Base-by-base conservation (phyloP, 1,140 invertebrate species). In the Drosophila pectinifera region DNA sequence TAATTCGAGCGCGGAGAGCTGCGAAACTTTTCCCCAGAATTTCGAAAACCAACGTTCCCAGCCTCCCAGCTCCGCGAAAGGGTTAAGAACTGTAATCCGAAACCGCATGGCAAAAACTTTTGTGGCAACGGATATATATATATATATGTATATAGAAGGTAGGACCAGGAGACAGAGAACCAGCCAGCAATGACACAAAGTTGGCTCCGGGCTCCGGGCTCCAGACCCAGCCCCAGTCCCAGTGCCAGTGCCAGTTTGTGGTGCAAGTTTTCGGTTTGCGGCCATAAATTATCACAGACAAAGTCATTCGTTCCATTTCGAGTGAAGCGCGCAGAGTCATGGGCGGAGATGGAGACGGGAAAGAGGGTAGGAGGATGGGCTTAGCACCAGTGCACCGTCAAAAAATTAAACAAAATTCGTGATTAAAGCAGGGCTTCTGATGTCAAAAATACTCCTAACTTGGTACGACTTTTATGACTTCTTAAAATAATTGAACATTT, bases 301-400 rank as follows among this genome's bases (percentile, higher is more conserved):
- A 90, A 90, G 85, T 90, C 85, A 90, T 90, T 90, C 85, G 85
- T 90, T 90, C 86, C 85, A 86, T 90, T 90, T 90, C 85, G 67
- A 79, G 80, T 77, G 85, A 90, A 89, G 65, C 75, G 70, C 63
- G 65, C 56, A 63, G 65, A 67, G 64, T 45, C 54, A 53, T 28
- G 39, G 59, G 31, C 51, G 46, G 61, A 55, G 49, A 22, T 38
- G 58, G 26, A 18, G 55, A 38, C 36, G 18, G 28, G 14, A 16
- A 48, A 28, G 28, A 16, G 49, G 38, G 36, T 28, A 18, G 16
- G 31, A 22, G 56, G 45, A 5, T 36, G 43, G 55, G 55, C 51
- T 75, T 67, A 49, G 70, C 22, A 20, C 26, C 5, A 28, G n/a
- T 20, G 31, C 24, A 51, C 43, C 11, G 64, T n/a, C 20, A 51